Percentiles rank a stretch among this genome's conserved stretches.
Conservation (phyloP, 2,797 vertebrate genomes). For the Onychomys torridus region DNA sequence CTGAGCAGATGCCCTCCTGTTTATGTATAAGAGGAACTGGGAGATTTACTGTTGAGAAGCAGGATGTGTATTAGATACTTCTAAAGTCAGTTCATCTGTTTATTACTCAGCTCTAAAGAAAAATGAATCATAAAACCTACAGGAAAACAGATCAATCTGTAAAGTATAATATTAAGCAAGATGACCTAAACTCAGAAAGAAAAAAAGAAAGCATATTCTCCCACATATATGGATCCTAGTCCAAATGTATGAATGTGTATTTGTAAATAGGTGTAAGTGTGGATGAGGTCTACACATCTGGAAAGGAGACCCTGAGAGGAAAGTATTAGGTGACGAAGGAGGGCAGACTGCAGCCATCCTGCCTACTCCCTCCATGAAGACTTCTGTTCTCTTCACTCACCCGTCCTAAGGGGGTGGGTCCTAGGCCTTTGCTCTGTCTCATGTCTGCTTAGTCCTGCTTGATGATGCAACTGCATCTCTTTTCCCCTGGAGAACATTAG, state of each 20-base stretch:
- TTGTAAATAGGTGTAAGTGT: neutral
- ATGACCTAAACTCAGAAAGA: neutral
- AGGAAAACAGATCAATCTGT: neutral
- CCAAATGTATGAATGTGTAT: neutral
- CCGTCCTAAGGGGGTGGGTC: neutral
- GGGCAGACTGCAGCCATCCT: neutral
- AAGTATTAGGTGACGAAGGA: neutral
- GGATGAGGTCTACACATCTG: neutral
- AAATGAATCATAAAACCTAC: too few relatives aligned
- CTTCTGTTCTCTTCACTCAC: neutral
- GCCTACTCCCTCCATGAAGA: neutral
- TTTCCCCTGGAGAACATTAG: neutral
- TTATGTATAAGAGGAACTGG: neutral
- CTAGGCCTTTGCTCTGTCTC: neutral
- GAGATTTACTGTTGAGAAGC: neutral
- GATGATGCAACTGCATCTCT: rapidly evolving
- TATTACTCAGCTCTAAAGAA: neutral
- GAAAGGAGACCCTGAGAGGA: neutral
- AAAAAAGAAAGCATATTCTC: neutral
- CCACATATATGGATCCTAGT: neutral
- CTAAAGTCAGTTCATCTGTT: neutral
- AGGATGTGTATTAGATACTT: too few relatives aligned
- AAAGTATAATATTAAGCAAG: neutral
- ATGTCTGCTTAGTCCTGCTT: neutral
- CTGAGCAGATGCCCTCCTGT: neutral